Percentiles rank a stretch among this genome's conserved stretches.
These are phyloP conservation scores for Notolabrus celidotus DNA, from an alignment of 2,797 vertebrate species.

Conservation along the genomic window DNA sequence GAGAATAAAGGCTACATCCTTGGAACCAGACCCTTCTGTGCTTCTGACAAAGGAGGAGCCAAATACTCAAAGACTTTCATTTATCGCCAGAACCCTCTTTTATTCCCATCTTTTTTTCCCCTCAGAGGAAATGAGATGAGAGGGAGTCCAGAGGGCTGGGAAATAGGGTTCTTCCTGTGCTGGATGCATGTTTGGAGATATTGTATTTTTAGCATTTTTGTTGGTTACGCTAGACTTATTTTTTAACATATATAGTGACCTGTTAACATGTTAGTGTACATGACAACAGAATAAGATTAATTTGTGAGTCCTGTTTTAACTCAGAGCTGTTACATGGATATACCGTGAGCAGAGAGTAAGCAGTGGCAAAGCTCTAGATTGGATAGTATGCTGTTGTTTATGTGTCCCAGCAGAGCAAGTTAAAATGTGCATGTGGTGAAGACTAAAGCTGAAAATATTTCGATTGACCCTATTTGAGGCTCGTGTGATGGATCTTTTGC, in stretches of 20 bases:
- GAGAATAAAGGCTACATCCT: constrained; percentile 74
- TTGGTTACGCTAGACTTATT: not conserved
- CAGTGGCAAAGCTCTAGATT: too few species aligned
- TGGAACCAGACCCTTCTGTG: constrained; percentile 71
- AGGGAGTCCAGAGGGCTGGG: constrained; percentile 22
- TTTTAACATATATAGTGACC: not conserved
- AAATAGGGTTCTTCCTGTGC: constrained; percentile 30
- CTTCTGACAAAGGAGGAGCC: constrained; percentile 76
- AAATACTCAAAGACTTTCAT: constrained; percentile 70
- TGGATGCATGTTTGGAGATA: constrained; percentile 22
- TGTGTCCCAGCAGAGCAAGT: not conserved
- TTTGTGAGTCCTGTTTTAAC: not conserved
- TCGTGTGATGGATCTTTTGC: constrained; percentile 28
- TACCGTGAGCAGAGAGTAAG: too few species aligned
- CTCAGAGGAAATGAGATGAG: constrained; percentile 56
- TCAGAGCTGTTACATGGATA: not conserved
- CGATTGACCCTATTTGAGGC: constrained; percentile 4
- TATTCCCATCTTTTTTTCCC: constrained; percentile 42
- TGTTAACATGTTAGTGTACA: not conserved
- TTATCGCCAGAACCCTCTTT: constrained; percentile 57
- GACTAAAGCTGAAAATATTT: not conserved
- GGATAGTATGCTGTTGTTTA: too few species aligned
- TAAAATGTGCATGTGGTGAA: not conserved
- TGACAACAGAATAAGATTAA: not conserved
- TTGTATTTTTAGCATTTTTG: not conserved